Base-by-base conservation (phyloP, 2,888 invertebrate genomes). In the Athalia cordata region DNA sequence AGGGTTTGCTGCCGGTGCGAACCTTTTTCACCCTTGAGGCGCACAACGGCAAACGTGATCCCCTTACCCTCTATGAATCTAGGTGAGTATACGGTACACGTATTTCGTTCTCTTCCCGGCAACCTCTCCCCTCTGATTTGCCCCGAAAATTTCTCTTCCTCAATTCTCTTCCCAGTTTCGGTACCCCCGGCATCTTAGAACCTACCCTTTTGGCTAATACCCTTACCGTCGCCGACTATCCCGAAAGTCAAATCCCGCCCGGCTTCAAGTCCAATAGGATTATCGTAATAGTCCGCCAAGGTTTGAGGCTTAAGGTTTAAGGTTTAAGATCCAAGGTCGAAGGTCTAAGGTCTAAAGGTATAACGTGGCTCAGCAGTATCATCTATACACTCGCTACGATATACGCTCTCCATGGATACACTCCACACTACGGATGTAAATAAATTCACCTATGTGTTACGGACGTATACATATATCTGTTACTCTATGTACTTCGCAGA, bases 261-360 rank as follows among this genome's bases (percentile, higher is more conserved):
- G 83, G 82, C 81, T 84, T 82, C 77, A 81, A 85, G 86, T 87
- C 86, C 87, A 87, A 86, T 86, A 84, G 87, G 87, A 88, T 88
- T 88, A 88, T 87, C 85, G 87, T 88, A 88, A 88, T 87, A 86
- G 86, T 85, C 83, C 83, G 81, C 85, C 83, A 86, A 86, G 87
- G 84, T 87, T 87, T 84, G 83, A 82, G 81, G 82, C 81, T 72
- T 68, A 83, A 82, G 81, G 81, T 81, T 55, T 49, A 68, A 68
- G 68, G 55, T 68, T 11, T 67, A 47, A 65, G 65, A 47, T 65
- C 49, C 50, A 55, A 68, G 67, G 68, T 68, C 68, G 50, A 15
- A 29, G 72, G 72, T 59, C 47, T 59, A 29, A 68, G 68, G 52
- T 68, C 68, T 49, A 15, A 29, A n/a, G 49, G 50, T 52, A 7